These are phyloP conservation scores for Cavia porcellus DNA, from an alignment of 2,113 vertebrate genomes.

Conservation along the genomic window DNA sequence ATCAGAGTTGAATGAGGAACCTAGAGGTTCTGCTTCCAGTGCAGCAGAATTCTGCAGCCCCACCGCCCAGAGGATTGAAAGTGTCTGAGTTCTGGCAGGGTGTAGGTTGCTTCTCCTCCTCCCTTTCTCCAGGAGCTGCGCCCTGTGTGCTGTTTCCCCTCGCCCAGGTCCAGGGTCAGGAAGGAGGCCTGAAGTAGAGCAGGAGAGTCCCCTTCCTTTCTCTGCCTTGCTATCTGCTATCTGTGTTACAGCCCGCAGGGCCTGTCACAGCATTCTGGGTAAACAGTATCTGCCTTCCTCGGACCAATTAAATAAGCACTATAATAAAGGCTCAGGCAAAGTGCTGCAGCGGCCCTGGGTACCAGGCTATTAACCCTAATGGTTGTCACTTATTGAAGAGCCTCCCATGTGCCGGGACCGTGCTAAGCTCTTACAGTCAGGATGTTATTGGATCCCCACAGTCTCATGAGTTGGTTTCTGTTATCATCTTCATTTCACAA, in stretches of 20 bases:
- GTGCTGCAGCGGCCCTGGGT: constrained; percentile 33
- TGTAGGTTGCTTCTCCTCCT: not conserved
- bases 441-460: not conserved
- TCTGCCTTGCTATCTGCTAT: not conserved
- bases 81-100: not conserved
- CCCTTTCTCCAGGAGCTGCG: not conserved
- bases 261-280: constrained; percentile 27
- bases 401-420: constrained; percentile 69
- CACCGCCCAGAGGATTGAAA: not conserved
- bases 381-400: constrained; percentile 50
- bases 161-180: not conserved
- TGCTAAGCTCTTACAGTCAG: constrained; percentile 55
- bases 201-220: not conserved
- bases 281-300: constrained; percentile 54
- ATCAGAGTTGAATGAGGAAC: not conserved
- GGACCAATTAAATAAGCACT: constrained; percentile 61
- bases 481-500: constrained; percentile 60
- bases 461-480: constrained; percentile 40
- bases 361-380: constrained; percentile 56
- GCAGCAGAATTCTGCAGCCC: not conserved
- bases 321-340: constrained; percentile 53
- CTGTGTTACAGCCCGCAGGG: not conserved
- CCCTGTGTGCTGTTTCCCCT: not conserved
- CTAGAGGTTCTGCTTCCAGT: not conserved
- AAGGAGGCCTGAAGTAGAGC: not conserved